phyloP scores from a whole-genome alignment of 2,888 invertebrate species.

The Crossocerus cetratus region DNA sequence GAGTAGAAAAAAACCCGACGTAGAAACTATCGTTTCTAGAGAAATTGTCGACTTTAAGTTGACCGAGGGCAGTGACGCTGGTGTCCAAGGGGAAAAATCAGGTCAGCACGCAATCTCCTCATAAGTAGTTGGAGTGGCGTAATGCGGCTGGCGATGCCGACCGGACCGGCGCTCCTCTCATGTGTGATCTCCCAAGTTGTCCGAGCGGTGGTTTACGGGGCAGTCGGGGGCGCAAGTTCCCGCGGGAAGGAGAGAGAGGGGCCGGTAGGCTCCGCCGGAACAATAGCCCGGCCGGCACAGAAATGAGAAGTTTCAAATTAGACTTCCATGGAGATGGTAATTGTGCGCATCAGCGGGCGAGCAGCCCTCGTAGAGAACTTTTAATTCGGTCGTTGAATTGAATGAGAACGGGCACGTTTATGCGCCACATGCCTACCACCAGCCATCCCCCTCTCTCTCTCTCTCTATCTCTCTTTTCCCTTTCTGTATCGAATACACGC shows the following conservation, averaged over 20 bases:
- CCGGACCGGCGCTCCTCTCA: no score
- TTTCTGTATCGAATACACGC: not conserved
- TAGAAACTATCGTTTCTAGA: no score
- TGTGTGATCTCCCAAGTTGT: no score
- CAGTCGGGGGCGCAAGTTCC: not conserved
- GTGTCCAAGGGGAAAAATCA: no score
- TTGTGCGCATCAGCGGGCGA: constrained; percentile 51
- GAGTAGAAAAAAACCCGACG: no score
- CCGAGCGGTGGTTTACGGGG: no score
- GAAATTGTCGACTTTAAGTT: no score
- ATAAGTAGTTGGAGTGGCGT: constrained; percentile 6
- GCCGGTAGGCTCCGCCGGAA: not conserved
- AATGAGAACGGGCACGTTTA: constrained; percentile 14
- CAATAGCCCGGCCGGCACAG: constrained; percentile 6
- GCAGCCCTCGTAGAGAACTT: constrained; percentile 53
- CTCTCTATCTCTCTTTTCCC: not conserved
- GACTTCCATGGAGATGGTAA: constrained; percentile 51
- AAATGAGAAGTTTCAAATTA: constrained; percentile 37
- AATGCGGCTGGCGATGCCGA: no score
- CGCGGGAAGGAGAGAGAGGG: not conserved
- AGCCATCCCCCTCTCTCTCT: no score
- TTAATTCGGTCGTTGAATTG: constrained; percentile 40
- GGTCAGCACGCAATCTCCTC: not conserved
- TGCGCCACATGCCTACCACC: not conserved
- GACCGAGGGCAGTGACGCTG: no score